Conservation (phyloP, 53 echinoderm and acorn worm genomes). For the Mesocentrotus franciscanus region DNA sequence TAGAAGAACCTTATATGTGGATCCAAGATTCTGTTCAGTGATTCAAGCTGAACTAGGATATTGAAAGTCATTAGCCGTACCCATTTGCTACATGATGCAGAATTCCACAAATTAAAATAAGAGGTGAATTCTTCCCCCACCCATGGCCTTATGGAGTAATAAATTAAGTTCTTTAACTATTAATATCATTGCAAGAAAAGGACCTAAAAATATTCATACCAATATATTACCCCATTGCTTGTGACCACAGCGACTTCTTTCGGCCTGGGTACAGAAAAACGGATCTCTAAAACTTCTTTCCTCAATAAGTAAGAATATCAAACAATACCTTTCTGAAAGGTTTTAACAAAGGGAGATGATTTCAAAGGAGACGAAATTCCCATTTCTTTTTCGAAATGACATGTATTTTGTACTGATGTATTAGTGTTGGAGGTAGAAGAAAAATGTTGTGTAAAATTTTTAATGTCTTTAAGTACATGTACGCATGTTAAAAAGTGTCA, state of each 20-base stretch:
- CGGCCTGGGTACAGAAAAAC: background rate
- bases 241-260: background rate
- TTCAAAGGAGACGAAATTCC: background rate
- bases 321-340: background rate
- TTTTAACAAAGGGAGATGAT: background rate
- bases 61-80: background rate
- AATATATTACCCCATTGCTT: background rate
- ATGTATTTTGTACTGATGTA: conserved; percentile 11
- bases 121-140: background rate
- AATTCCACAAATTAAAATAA: background rate
- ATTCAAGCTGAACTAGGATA: background rate
- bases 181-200: background rate
- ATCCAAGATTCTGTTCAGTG: background rate
- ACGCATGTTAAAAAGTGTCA: conserved; percentile 19
- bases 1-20: background rate
- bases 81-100: background rate
- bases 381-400: background rate
- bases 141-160: background rate
- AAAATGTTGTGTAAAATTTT: conserved; percentile 5
- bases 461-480: conserved; percentile 15
- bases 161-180: background rate
- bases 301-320: background rate
- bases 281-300: background rate
- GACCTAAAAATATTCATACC: background rate
- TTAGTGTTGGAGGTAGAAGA: conserved; percentile 47